Evolutionary conservation across 2,113 vertebrate species (phyloP), one percentile per base, ranked within the genome.

Genomic region (Indri indri): DNA sequence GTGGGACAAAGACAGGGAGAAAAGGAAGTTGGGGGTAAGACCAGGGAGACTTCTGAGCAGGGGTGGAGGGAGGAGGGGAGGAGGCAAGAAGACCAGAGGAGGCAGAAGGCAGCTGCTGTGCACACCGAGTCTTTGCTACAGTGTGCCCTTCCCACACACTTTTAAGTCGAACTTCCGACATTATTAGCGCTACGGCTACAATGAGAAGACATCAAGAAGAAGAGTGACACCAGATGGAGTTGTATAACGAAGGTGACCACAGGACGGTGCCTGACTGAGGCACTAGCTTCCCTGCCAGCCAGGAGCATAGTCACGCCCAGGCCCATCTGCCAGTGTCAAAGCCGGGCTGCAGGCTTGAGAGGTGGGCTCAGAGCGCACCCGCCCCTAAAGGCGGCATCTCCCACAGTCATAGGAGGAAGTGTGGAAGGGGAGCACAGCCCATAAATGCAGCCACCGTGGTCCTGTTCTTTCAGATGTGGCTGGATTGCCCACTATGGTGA

Each of bases 91-190:
- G 1, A 3, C 27, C 34, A 42, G 25, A 74, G 79, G 27, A 76
- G 45, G 50, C n/a, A 32, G 3, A 22, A 6, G 20, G 32, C 11
- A 81, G 73, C 37, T 0, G 1, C 23, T n/a, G 50, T 8, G 11
- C 52, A n/a, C 6, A 27, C 2, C 16, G 13, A 76, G 32, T 0
- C 1, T 2, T 22, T 12, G 63, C 59, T 20, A 47, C 4, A 7
- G 32, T 2, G n/a, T 77, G n/a, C 11, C 45, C 37, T 37, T 54
- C 50, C 52, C 52, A 42, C 23, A 70, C 0, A 4, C 65, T 18
- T 45, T 18, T 23, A 52, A 30, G 54, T 52, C 54, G 61, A 70
- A 47, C 57, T 10, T 40, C 50, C 61, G 63, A 82, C n/a, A 14
- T 12, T 6, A 47, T 27, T 37, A 5, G 18, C 1, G 2, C 30